phyloP scores from a whole-genome alignment of 2,888 invertebrate species.

The Lapara coniferarum region DNA sequence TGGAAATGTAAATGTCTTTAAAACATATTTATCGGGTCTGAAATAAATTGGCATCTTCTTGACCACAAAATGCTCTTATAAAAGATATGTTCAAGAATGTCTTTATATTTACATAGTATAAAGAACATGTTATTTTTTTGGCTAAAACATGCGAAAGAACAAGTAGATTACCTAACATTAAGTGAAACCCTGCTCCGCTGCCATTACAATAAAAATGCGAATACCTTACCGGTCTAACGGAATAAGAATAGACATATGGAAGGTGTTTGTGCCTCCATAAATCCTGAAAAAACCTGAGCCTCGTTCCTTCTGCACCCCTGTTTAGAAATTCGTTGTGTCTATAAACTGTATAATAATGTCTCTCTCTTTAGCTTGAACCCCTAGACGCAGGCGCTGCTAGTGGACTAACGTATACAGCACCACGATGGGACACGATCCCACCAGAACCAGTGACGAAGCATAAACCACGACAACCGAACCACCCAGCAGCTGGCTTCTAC shows the following conservation, averaged over 20 bases:
- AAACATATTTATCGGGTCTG: not conserved
- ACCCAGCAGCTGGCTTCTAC: constrained; percentile 96
- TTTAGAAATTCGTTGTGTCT: too few relatives aligned
- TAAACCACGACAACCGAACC: constrained; percentile 90
- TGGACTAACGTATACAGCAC: constrained; percentile 96
- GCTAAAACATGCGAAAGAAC: too few relatives aligned
- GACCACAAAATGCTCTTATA: not conserved
- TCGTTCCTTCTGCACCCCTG: too few relatives aligned
- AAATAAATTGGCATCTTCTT: not conserved
- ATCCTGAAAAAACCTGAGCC: too few relatives aligned
- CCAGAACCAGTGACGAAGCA: constrained; percentile 92
- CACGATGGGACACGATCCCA: constrained; percentile 95
- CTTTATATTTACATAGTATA: too few relatives aligned
- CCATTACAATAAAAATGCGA: too few relatives aligned
- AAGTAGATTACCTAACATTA: too few relatives aligned
- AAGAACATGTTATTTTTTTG: too few relatives aligned
- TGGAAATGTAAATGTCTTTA: not conserved
- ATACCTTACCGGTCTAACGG: too few relatives aligned
- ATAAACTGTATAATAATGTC: not conserved
- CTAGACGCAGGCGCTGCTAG: constrained; percentile 96
- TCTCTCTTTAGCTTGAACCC: constrained; percentile 87
- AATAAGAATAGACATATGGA: too few relatives aligned
- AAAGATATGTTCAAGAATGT: not conserved
- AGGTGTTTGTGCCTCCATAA: too few relatives aligned
- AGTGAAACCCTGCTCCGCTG: too few relatives aligned